A percentile compares a stretch with the other conserved stretches of the same genome.
phyloP scores from a whole-genome alignment of 2,888 invertebrate species.

The Clusia tigrina region DNA sequence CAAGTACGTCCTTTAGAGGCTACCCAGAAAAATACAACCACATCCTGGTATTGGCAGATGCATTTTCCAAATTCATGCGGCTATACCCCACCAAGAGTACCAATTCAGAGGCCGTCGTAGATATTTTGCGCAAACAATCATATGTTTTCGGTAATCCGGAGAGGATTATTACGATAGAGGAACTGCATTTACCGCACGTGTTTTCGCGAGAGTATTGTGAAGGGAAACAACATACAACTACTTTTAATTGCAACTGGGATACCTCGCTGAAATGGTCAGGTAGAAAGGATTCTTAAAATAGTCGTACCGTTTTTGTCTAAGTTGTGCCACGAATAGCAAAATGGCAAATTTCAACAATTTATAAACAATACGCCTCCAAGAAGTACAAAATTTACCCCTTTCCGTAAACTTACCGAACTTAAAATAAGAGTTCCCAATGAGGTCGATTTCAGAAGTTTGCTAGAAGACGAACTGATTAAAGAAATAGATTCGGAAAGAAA shows the following conservation, averaged over 20 bases:
- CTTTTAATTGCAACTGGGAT: constrained; percentile 1
- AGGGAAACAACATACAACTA: constrained; percentile 48
- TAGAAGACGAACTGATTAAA: no score
- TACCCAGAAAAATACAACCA: constrained; percentile 49
- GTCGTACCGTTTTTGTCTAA: constrained; percentile 51
- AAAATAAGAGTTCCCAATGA: no score
- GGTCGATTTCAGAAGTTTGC: no score
- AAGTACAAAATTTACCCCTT: constrained; percentile 10
- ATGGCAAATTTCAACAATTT: constrained; percentile 29
- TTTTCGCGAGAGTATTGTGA: constrained; percentile 56
- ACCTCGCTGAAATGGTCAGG: neutral
- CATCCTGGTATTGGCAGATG: constrained; percentile 51
- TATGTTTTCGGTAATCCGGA: constrained; percentile 52
- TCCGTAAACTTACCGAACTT: no score
- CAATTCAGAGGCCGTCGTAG: constrained; percentile 43
- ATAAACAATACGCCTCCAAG: constrained; percentile 37
- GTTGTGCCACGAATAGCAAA: constrained; percentile 44
- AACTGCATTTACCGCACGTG: no score
- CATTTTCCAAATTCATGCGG: constrained; percentile 54
- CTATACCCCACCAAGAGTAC: constrained; percentile 46
- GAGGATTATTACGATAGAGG: constrained; percentile 48
- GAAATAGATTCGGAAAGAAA: constrained; percentile 7
- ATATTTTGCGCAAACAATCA: constrained; percentile 43
- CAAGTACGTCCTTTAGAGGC: constrained; percentile 50
- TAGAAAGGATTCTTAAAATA: neutral